Base-by-base conservation (phyloP, 2,113 vertebrate species). In the Loxodonta africana region DNA sequence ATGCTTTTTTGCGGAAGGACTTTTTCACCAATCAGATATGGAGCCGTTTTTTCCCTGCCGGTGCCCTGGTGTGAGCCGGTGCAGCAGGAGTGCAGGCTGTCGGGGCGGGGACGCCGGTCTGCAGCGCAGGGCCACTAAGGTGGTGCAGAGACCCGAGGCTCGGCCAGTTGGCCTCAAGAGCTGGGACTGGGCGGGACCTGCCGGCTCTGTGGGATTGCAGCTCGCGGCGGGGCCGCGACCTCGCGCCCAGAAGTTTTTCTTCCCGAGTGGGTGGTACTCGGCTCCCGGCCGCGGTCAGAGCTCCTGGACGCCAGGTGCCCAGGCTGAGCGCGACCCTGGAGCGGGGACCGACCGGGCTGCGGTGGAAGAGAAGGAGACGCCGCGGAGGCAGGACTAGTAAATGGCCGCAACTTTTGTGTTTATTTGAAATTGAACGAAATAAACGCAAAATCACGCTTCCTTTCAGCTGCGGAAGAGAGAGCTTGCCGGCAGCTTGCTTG, bases 61-160 rank as follows among this genome's bases (percentile, higher is more conserved):
- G 7, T 67, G 65, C 28, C 8, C 8, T 4, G 28, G 65, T 9
- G 2, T 67, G 65, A 8, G 65, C 65, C 10, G 28, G 20, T 8
- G 76, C 76, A 4, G 21, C 20, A 46, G 30, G 48, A 30, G 26
- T 20, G 3, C 20, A 1, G 33, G 20, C 33, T 10, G 53, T 11
- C 28, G 4, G 48, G 86, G 74, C 60, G 30, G 11, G 69, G 20
- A 78, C 21, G 15, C 21, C 80, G 73, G 71, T 78, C n/a, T 67
- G 48, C 11, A 21, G 21, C 14, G 46, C n/a, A 76, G 74, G 44
- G 51, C 98, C 98, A 88, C 98, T 98, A 98, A 98, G 98, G 96
- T 98, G 98, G 98, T 96, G 86, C 94, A 97, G 92, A 95, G 96
- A 4, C 73, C 62, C 67, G 95, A 90, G 25, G 8, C 90, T 94